phyloP scores from a whole-genome alignment of 2,888 invertebrate species.

The Limenitis arthemis region DNA sequence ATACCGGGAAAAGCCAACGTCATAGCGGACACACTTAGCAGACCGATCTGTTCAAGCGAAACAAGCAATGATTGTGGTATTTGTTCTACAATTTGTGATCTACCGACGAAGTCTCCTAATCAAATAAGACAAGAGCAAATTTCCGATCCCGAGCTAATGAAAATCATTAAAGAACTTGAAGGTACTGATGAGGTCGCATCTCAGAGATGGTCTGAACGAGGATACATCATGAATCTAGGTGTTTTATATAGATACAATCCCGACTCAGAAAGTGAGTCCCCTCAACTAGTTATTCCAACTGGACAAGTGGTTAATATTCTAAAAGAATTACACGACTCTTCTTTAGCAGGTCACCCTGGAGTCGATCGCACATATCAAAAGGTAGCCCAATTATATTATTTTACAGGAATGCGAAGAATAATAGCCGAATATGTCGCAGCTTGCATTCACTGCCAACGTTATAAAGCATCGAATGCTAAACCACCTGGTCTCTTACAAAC shows the following conservation, averaged over 20 bases:
- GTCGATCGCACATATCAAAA: background rate
- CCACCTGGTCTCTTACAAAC: slow-evolving; percentile 21
- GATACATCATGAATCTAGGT: slow-evolving; percentile 19
- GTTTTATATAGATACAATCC: slow-evolving; percentile 16
- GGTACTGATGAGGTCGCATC: background rate
- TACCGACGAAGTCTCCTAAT: background rate
- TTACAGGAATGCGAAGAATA: slow-evolving; percentile 20
- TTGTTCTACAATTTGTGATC: slow-evolving; percentile 2
- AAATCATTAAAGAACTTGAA: slow-evolving; percentile 4
- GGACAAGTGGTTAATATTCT: background rate
- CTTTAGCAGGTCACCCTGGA: slow-evolving; percentile 15
- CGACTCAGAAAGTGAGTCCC: slow-evolving; percentile 20
- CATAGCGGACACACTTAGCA: slow-evolving; percentile 39
- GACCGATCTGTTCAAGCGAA: slow-evolving; percentile 1
- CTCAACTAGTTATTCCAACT: slow-evolving; percentile 22
- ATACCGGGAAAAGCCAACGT: slow-evolving; percentile 37
- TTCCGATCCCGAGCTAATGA: slow-evolving; percentile 2
- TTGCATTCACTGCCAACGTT: slow-evolving; percentile 16
- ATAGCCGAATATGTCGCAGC: slow-evolving; percentile 19
- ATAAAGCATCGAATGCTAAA: slow-evolving; percentile 23
- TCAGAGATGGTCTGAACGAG: slow-evolving; percentile 20
- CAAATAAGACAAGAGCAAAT: slow-evolving; percentile 1
- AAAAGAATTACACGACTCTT: slow-evolving; percentile 9
- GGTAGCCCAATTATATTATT: slow-evolving; percentile 7
- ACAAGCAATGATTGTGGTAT: background rate